A percentile compares a stretch with the other conserved stretches of the same genome.
Conservation (phyloP, 2,113 vertebrate species). For the Crotalus viridis region DNA sequence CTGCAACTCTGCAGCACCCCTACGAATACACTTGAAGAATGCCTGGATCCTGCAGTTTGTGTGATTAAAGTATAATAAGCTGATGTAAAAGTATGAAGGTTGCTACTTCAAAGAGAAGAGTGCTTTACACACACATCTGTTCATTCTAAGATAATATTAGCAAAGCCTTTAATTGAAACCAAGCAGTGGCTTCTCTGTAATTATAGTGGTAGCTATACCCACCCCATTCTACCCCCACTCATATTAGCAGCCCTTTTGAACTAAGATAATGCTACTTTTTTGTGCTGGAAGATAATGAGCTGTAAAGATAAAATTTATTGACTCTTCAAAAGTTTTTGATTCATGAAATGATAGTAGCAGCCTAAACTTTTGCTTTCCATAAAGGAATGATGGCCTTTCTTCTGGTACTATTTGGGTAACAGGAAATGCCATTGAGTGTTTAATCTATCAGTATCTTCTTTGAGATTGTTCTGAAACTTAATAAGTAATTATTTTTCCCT, state of each 20-base stretch:
- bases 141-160: constrained; percentile 29
- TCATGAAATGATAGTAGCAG: constrained; percentile 75
- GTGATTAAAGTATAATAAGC: background rate
- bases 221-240: background rate
- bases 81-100: background rate
- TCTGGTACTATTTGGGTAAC: constrained; percentile 72
- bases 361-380: constrained; percentile 72
- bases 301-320: constrained; percentile 74
- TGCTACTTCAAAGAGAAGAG: constrained; percentile 6
- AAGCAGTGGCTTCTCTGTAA: constrained; percentile 33
- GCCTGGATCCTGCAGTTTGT: background rate
- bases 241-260: constrained; percentile 52
- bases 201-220: constrained; percentile 7
- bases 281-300: constrained; percentile 73
- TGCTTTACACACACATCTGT: background rate
- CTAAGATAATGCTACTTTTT: constrained; percentile 68
- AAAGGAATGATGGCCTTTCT: constrained; percentile 62
- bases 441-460: constrained; percentile 62
- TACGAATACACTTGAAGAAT: background rate
- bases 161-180: constrained; percentile 31
- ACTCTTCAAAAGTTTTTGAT: constrained; percentile 75
- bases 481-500: constrained; percentile 60
- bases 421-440: constrained; percentile 61
- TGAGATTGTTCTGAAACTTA: constrained; percentile 61
- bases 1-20: background rate